Conservation (phyloP, 2,797 vertebrate genomes). For the Rhinogobio ventralis region DNA sequence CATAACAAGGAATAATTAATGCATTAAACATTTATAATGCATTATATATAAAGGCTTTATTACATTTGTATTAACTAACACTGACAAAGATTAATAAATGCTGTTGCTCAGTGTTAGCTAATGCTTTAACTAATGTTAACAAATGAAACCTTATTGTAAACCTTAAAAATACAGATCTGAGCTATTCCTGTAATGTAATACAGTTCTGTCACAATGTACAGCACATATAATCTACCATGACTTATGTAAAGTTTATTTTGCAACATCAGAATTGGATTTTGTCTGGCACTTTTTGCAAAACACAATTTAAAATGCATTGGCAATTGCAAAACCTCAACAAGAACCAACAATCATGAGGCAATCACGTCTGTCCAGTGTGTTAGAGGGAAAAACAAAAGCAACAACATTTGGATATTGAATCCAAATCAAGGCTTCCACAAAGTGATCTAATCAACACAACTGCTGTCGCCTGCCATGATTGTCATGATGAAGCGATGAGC, state of each 20-base stretch:
- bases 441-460: slow-evolving; percentile 57
- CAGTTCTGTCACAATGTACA: background rate
- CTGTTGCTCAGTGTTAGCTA: background rate
- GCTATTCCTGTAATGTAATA: background rate
- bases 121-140: background rate
- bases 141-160: background rate
- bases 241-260: background rate
- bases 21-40: too few relatives aligned
- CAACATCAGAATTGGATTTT: background rate
- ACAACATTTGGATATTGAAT: slow-evolving; percentile 48
- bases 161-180: background rate
- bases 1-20: background rate
- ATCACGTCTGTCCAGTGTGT: slow-evolving; percentile 50
- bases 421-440: slow-evolving; percentile 51
- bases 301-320: background rate
- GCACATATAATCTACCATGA: background rate
- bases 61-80: background rate
- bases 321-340: slow-evolving; percentile 18
- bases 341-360: slow-evolving; percentile 30
- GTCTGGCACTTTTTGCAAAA: background rate
- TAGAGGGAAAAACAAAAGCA: background rate
- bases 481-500: slow-evolving; percentile 47
- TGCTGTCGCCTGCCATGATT: slow-evolving; percentile 24
- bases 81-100: background rate
- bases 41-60: background rate